Conservation (phyloP, 2,797 vertebrate species). For the Gila robusta region DNA sequence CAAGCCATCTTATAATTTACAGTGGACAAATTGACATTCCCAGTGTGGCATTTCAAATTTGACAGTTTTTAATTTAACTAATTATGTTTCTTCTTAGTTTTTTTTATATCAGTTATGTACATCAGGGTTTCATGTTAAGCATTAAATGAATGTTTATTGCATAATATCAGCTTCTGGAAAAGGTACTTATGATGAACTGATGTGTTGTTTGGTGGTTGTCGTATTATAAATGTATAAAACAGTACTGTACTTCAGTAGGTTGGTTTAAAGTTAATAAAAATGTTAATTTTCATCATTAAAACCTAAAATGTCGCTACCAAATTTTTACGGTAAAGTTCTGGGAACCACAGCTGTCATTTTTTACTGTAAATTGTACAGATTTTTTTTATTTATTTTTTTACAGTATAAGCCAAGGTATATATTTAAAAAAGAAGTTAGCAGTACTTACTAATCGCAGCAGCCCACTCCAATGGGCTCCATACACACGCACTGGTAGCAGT, state of each 20-base stretch:
- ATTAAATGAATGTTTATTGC: neutral
- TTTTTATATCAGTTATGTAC: neutral
- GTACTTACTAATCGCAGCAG: constrained; percentile 81
- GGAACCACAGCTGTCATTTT: neutral
- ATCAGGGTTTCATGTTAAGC: neutral
- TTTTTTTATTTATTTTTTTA: too few relatives aligned
- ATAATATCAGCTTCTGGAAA: neutral
- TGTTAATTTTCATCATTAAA: neutral
- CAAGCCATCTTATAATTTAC: neutral
- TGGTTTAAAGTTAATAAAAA: neutral
- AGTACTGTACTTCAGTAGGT: neutral
- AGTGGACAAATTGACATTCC: neutral
- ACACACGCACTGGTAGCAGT: constrained; percentile 81
- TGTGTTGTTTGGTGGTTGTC: neutral
- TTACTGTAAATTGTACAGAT: neutral
- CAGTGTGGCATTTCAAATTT: neutral
- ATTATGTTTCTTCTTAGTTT: neutral
- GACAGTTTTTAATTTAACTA: neutral
- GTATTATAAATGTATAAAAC: neutral
- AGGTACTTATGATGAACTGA: neutral
- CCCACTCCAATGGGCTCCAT: constrained; percentile 83
- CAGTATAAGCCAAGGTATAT: neutral
- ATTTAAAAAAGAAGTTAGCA: neutral
- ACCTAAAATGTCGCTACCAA: neutral
- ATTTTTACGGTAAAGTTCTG: neutral